Evolutionary conservation across 2,113 vertebrate genomes (phyloP).

Genomic region (Ceyx margarethae): DNA sequence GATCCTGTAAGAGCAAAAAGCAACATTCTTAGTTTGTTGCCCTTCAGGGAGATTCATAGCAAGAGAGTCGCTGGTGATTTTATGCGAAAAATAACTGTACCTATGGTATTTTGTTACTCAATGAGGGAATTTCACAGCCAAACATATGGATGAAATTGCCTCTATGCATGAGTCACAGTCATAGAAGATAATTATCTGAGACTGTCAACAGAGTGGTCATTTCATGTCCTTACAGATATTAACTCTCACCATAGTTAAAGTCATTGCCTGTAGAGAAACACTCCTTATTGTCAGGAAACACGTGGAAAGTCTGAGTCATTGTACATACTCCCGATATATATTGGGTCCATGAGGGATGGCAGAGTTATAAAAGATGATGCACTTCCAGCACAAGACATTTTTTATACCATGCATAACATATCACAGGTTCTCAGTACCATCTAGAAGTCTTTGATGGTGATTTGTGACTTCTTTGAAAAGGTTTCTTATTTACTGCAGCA

Average conservation of each 20-base stretch:
- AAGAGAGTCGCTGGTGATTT: not conserved
- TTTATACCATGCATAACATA: not conserved
- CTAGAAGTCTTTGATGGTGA: not conserved
- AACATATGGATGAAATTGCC: not conserved
- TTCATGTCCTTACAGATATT: slow-evolving; percentile 12
- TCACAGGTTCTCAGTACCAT: not conserved
- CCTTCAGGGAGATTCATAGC: not conserved
- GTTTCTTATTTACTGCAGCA: not conserved
- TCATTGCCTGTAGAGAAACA: not conserved
- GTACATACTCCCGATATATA: not conserved
- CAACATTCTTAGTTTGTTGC: not conserved
- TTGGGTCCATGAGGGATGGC: not conserved
- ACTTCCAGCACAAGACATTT: not conserved
- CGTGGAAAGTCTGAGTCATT: not conserved
- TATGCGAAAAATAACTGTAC: not conserved
- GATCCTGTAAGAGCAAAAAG: not conserved
- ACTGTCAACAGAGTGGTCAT: slow-evolving; percentile 43
- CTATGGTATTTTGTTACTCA: not conserved
- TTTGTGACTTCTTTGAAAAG: not conserved
- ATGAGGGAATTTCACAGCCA: not conserved
- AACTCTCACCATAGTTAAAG: not conserved
- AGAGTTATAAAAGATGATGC: not conserved
- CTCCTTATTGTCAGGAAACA: not conserved
- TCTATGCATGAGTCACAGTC: not conserved
- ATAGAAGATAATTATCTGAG: not conserved